Base-by-base conservation (phyloP, 2,888 invertebrate species). In the Empis livida region DNA sequence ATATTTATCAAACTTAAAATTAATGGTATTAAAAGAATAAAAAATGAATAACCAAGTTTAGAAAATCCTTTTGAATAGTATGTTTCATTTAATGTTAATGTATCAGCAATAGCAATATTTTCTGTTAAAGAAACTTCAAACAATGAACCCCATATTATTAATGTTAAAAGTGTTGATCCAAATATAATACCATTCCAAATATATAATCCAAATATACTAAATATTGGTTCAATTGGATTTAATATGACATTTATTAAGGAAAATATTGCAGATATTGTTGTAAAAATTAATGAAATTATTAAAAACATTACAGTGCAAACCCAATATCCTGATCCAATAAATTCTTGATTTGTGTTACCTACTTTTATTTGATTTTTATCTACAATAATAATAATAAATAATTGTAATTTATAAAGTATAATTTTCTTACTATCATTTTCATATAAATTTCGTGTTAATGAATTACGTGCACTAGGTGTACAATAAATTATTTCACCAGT, bases 161-260 rank as follows among this genome's bases (percentile, higher is more conserved):
- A 48, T 2, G 62, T 55, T 16, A 71, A 16, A 6, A 68, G 45
- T 14, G 59, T 55, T 31, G 51, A 56, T 40, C 54, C 55, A 16
- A 60, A 57, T 20, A 77, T 76, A 27, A 75, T 55, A 5, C 64
- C 68, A 59, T 80, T 79, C 74, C 78, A 80, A 13, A 78, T 59
- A 56, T 75, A 79, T 10, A 82, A 64, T 3, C 80, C 79, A 48
- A 71, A 67, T 15, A 57, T 51, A 39, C 57, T 58, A 10, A 57
- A 56, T 49, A 59, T 54, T 20, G 72, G 70, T 61, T 79, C 74
- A 5, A 77, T 70, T 2, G 80, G 80, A 57, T 74, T 77, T 11
- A 71, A 71, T 37, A 73, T 71, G 3, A 76, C 71, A 60, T 81
- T 82, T 59, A 76, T 71, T 10, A 77, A 58, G 13, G 78, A 70